Conservation (phyloP, 2,888 invertebrate species). For the Horisme vitalbata region DNA sequence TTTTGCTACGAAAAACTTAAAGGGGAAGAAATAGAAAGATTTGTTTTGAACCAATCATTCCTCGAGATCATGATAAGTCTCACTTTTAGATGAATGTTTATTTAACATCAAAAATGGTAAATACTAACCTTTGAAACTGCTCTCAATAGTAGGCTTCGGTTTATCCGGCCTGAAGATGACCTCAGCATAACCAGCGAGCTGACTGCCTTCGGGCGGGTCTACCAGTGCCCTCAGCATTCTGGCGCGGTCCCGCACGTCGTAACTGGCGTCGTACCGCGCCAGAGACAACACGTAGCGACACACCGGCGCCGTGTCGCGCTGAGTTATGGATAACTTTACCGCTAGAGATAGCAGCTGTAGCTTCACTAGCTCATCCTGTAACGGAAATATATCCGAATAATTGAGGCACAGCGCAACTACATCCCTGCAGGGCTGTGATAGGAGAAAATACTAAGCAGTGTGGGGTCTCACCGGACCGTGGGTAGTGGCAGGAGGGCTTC, state of each 20-base stretch:
- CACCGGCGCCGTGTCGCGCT: constrained; percentile 91
- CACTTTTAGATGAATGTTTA: too few relatives aligned
- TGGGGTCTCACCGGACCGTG: too few relatives aligned
- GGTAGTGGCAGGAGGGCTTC: too few relatives aligned
- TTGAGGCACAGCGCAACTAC: too few relatives aligned
- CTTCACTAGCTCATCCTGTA: constrained; percentile 95
- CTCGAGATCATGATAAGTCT: too few relatives aligned
- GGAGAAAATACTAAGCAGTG: too few relatives aligned
- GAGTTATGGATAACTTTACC: constrained; percentile 94
- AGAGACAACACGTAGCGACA: constrained; percentile 97
- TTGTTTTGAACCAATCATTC: too few relatives aligned
- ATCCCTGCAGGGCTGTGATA: too few relatives aligned
- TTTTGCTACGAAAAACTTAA: too few relatives aligned
- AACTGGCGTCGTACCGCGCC: constrained; percentile 98
- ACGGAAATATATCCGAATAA: too few relatives aligned
- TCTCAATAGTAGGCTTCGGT: constrained; percentile 95
- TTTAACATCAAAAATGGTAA: too few relatives aligned
- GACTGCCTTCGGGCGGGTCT: constrained; percentile 44
- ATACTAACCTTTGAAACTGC: constrained; percentile 87
- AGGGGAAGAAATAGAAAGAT: too few relatives aligned
- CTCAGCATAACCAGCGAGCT: constrained; percentile 87
- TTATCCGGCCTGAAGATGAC: constrained; percentile 95
- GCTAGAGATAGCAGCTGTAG: constrained; percentile 97
- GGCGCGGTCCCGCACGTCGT: constrained; percentile 98
- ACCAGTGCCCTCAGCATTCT: constrained; percentile 90